Evolutionary conservation across 2,888 invertebrate genomes (phyloP).

Genomic region (Ormyrus nitidulus): DNA sequence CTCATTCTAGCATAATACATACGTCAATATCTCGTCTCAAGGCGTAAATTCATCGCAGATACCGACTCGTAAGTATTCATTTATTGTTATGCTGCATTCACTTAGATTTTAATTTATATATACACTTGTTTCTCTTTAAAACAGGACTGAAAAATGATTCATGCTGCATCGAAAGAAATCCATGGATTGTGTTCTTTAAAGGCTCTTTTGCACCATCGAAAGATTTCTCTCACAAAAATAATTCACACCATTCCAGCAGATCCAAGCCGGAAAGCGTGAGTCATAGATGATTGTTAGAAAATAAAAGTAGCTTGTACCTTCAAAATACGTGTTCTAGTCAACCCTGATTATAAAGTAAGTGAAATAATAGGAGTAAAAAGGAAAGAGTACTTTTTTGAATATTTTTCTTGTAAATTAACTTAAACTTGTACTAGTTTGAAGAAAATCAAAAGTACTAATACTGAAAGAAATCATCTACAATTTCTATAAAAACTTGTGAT

Average conservation of each 20-base stretch:
- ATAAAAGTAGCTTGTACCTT: constrained; percentile 43
- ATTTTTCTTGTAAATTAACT: too few relatives aligned
- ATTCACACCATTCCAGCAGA: constrained; percentile 2
- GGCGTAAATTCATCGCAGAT: constrained; percentile 5
- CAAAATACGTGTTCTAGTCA: constrained; percentile 16
- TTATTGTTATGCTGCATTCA: constrained; percentile 27
- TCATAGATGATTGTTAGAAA: constrained; percentile 11
- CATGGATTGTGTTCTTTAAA: not conserved
- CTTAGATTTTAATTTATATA: not conserved
- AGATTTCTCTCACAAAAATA: constrained; percentile 15
- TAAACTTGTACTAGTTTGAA: too few relatives aligned
- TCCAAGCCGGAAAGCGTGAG: not conserved
- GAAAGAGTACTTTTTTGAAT: not conserved
- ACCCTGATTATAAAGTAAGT: constrained; percentile 17
- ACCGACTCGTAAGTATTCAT: not conserved
- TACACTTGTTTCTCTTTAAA: too few relatives aligned
- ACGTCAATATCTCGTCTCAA: not conserved
- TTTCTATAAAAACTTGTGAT: too few relatives aligned
- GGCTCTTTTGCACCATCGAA: not conserved
- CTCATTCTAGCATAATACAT: constrained; percentile 23
- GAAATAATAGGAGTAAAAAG: not conserved
- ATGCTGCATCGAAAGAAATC: constrained; percentile 38
- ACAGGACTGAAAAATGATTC: constrained; percentile 14
- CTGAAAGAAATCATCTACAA: too few relatives aligned
- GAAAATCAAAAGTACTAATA: too few relatives aligned